A percentile compares a stretch with the other conserved stretches of the same genome.
Evolutionary conservation across 2,113 vertebrate genomes (phyloP).

Genomic region (Heliornis fulica): DNA sequence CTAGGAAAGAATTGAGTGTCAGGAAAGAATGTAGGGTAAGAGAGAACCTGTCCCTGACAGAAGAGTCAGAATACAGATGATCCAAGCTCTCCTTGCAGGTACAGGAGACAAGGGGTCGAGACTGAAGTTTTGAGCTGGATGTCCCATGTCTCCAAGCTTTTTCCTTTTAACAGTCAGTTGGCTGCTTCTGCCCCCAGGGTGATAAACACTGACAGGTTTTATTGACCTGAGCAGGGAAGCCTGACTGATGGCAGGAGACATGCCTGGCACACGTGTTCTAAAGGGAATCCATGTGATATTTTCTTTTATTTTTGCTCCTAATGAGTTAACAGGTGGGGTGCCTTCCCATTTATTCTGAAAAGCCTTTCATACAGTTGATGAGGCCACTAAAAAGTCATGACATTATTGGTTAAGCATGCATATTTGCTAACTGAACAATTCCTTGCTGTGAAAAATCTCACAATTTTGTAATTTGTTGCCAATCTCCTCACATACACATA

Average conservation of each 20-base stretch:
- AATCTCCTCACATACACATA: neutral
- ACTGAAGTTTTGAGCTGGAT: neutral
- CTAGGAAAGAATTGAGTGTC: neutral
- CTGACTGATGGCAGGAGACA: neutral
- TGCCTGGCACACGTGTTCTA: neutral
- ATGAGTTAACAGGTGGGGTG: neutral
- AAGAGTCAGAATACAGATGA: neutral
- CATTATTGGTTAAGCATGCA: neutral
- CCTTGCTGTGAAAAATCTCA: neutral
- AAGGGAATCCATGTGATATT: neutral
- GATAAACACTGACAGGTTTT: neutral
- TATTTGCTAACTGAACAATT: neutral
- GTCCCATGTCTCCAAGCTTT: neutral
- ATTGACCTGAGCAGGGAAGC: neutral
- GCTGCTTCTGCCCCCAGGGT: neutral
- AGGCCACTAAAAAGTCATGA: neutral
- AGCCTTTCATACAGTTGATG: neutral
- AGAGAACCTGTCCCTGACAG: neutral
- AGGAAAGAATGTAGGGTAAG: neutral
- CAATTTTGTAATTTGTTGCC: neutral
- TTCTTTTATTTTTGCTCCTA: neutral
- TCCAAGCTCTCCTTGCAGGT: neutral
- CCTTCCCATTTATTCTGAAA: neutral
- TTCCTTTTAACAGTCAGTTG: neutral
- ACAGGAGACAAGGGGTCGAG: neutral